Evolutionary conservation across 2,797 vertebrate species (phyloP).

Genomic region (Bradypodion pumilum): DNA sequence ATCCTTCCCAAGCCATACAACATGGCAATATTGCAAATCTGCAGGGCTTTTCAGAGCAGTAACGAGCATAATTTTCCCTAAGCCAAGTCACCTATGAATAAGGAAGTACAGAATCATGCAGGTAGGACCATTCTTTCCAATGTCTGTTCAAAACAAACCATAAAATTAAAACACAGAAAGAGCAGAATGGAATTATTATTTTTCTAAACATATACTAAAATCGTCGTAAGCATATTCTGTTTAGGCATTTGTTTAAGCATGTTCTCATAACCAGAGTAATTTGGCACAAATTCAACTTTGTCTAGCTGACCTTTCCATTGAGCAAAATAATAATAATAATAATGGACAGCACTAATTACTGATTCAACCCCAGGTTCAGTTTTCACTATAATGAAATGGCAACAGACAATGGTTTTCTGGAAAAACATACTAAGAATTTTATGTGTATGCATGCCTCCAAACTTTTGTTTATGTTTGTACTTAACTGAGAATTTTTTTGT

Average conservation of each 20-base stretch:
- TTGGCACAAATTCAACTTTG: neutral
- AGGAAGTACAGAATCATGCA: too few relatives aligned
- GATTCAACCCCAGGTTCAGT: neutral
- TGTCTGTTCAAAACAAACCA: neutral
- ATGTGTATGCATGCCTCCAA: neutral
- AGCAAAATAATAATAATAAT: neutral
- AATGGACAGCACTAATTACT: neutral
- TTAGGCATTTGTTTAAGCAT: neutral
- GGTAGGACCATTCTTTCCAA: neutral
- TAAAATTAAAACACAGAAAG: neutral
- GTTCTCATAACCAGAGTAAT: neutral
- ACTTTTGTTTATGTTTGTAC: neutral
- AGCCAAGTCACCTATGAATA: too few relatives aligned
- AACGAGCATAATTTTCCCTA: too few relatives aligned
- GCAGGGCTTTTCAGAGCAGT: too few relatives aligned
- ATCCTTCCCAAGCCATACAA: too few relatives aligned
- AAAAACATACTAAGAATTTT: neutral
- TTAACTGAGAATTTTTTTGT: too few relatives aligned
- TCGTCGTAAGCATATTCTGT: neutral
- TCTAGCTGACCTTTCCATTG: neutral
- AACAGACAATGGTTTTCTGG: neutral
- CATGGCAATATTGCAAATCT: too few relatives aligned
- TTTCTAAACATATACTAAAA: too few relatives aligned
- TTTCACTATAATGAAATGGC: neutral
- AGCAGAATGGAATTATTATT: neutral